A percentile compares a stretch with the other conserved stretches of the same genome.
These are phyloP conservation scores for Rynchops niger DNA, from an alignment of 2,113 vertebrate species.

Conservation along the genomic window DNA sequence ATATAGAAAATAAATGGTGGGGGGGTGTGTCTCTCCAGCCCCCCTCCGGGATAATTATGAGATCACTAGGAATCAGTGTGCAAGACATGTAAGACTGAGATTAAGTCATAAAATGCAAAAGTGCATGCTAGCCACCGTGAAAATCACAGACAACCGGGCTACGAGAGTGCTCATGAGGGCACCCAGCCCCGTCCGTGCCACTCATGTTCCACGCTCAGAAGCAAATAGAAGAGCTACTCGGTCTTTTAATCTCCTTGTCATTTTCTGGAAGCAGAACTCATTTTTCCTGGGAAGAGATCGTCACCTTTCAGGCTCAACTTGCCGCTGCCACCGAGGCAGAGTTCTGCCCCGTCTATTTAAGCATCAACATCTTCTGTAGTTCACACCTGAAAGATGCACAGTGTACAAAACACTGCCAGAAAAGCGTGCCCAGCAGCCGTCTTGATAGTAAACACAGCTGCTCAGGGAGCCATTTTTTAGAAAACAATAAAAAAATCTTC, in stretches of 20 bases:
- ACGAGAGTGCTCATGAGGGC: neutral
- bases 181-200: accelerated
- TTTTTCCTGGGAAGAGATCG: neutral
- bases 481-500: too few species aligned
- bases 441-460: neutral
- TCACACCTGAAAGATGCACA: accelerated
- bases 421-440: neutral
- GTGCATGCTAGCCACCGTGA: accelerated
- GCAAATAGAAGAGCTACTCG: neutral
- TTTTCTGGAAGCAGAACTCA: neutral
- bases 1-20: neutral
- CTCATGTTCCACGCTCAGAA: neutral
- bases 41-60: neutral
- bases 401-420: neutral
- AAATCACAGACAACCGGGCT: neutral
- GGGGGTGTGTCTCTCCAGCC: accelerated
- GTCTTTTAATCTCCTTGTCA: neutral
- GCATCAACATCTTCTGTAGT: neutral
- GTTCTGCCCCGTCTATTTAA: neutral
- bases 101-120: neutral
- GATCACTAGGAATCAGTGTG: neutral
- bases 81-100: neutral
- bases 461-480: too few species aligned
- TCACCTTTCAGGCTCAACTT: neutral
- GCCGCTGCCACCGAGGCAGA: neutral